Conservation (phyloP, 2,797 vertebrate genomes). For the Phoeniculus purpureus region DNA sequence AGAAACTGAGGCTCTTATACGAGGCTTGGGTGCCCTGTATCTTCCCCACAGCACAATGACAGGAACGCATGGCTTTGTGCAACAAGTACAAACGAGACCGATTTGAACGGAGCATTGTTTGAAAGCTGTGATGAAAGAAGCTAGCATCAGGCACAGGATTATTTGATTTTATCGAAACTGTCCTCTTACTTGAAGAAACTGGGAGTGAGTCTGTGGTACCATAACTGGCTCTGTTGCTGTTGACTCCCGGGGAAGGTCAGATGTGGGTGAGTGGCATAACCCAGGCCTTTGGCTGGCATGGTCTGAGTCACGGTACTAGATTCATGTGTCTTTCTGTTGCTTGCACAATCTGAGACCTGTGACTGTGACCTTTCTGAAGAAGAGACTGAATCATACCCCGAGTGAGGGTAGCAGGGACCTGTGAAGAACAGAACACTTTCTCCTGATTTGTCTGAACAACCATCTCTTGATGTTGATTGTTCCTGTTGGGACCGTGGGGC, state of each 20-base stretch:
- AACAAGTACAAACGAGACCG: constrained; percentile 22
- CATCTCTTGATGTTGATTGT: not conserved
- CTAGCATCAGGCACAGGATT: not conserved
- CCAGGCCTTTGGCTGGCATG: constrained; percentile 7
- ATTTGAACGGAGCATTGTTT: constrained; percentile 37
- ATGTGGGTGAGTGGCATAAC: constrained; percentile 16
- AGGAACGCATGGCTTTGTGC: not conserved
- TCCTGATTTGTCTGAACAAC: not conserved
- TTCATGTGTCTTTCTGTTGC: not conserved
- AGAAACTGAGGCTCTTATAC: constrained; percentile 27
- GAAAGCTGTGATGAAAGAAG: constrained; percentile 44
- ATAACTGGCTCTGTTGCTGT: not conserved
- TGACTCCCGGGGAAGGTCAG: constrained; percentile 8
- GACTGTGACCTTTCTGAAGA: not conserved
- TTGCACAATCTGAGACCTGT: not conserved
- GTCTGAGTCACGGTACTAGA: not conserved
- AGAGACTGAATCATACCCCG: not conserved
- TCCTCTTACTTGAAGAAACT: constrained; percentile 33
- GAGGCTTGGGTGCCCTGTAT: not conserved
- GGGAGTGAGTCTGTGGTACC: not conserved
- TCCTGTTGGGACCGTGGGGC: not conserved
- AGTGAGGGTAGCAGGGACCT: not conserved
- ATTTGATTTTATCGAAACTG: constrained; percentile 42
- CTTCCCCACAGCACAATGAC: not conserved
- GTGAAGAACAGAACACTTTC: not conserved